A percentile compares a stretch with the other conserved stretches of the same genome.
Conservation (phyloP, 2,888 invertebrate species). For the Phanerotoma sp. region DNA sequence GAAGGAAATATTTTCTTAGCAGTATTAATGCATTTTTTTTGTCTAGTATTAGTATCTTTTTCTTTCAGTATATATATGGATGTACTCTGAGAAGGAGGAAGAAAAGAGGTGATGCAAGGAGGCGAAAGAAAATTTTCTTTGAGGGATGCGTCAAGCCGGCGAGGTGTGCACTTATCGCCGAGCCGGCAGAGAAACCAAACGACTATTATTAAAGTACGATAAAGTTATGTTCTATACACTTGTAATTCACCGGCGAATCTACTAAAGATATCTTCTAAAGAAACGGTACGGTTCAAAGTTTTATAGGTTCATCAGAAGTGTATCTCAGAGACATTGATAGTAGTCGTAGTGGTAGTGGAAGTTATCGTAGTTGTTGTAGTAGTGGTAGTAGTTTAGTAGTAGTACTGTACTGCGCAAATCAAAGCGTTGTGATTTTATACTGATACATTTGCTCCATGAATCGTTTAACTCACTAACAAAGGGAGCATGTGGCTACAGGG, state of each 20-base stretch:
- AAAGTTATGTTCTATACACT: slow-evolving; percentile 9
- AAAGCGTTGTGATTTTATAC: neutral
- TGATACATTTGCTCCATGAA: neutral
- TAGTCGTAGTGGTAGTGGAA: no score
- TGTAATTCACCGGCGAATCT: slow-evolving; percentile 8
- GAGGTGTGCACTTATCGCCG: slow-evolving; percentile 8
- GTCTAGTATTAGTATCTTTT: no score
- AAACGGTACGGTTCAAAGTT: neutral
- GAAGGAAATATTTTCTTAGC: no score
- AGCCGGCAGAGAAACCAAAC: slow-evolving; percentile 19
- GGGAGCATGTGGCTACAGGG: neutral
- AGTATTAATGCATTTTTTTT: no score
- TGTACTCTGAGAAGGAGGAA: neutral
- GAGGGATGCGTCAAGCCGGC: slow-evolving; percentile 5
- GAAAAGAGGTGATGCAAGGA: neutral
- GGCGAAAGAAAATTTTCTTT: slow-evolving; percentile 1
- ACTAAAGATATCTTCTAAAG: neutral
- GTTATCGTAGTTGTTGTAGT: no score
- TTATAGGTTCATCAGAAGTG: neutral
- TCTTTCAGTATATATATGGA: no score
- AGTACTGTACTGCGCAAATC: neutral
- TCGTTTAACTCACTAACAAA: neutral
- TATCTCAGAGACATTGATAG: neutral
- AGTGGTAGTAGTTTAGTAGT: no score
- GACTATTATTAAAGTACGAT: slow-evolving; percentile 26